Evolutionary conservation across 2,888 invertebrate species (phyloP), one percentile per base, ranked within the genome.

Genomic region (Sesamia inferens): DNA sequence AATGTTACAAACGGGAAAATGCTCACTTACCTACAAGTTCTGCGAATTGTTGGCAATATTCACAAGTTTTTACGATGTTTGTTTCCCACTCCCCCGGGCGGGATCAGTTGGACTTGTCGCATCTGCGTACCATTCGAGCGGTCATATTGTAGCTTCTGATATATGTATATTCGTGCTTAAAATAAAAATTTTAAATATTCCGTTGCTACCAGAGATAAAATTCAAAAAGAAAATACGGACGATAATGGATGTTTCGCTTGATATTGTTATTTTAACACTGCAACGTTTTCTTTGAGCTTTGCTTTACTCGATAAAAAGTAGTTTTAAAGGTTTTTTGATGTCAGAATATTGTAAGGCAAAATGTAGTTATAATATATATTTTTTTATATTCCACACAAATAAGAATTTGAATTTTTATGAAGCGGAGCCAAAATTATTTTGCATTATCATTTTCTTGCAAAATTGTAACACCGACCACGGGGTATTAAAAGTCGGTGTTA

Each of bases 1-100:
- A 86, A 89, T 89, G 86, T 90, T 89, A 78, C 87, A 88, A 90
- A 90, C 81, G 87, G 88, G 88, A 90, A 90, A 90, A 90, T 89
- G 87, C 86, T 91, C 88, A 89, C 90, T 91, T 91, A 92, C 89
- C 87, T 90, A 89, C 89, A 91, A 93, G 86, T 92, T 82, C 92
- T 85, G 88, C 86, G 91, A 92, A 92, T 92, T 92, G 92, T 92
- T 91, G 87, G 91, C 90, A 91, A 91, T 92, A 90, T 92, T 91
- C 89, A 88, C 91, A 92, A 93, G 90, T 94, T 94, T 94, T 93
- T 94, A 92, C 93, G 90, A 91, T 91, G 90, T 93, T 93, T 92
- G 90, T 92, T 91, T 89, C 91, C 88, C 80, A 63, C 84, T 86
- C 87, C 90, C 88, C 84, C 81, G 89, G 90, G 91, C 87, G 80